phyloP scores from a whole-genome alignment of 2,113 vertebrate genomes.

The Ochotona princeps region DNA sequence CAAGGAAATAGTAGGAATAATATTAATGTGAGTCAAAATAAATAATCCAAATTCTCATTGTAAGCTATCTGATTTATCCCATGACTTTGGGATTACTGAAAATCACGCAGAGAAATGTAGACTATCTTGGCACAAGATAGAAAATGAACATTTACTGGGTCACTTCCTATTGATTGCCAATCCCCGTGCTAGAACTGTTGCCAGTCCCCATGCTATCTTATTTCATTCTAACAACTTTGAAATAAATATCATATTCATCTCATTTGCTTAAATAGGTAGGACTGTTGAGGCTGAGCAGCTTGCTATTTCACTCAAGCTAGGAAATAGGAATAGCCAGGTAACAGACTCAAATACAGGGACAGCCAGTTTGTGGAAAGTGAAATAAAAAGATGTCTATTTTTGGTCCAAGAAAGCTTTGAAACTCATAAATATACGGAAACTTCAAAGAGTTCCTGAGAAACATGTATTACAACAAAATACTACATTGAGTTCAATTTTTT shows the following conservation, averaged over 20 bases:
- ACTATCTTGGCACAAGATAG: background rate
- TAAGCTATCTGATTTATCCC: conserved; percentile 61
- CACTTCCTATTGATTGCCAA: background rate
- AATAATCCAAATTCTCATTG: conserved; percentile 62
- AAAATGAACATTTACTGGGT: background rate
- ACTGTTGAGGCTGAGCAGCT: background rate
- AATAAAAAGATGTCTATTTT: no score
- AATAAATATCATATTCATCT: background rate
- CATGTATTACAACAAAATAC: no score
- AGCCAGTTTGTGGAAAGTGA: no score
- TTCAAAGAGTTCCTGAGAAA: no score
- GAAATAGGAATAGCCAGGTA: background rate
- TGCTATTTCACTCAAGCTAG: background rate
- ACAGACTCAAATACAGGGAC: background rate
- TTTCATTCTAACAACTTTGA: conserved; percentile 45
- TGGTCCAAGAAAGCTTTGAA: no score
- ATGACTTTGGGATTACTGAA: background rate
- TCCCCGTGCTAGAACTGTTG: conserved; percentile 3
- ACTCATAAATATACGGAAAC: no score
- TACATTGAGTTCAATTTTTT: no score
- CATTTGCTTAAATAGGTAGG: background rate
- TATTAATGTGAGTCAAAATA: conserved; percentile 64
- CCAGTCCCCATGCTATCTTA: background rate
- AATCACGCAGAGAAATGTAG: background rate
- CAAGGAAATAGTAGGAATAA: conserved; percentile 68